phyloP scores from a whole-genome alignment of 2,113 vertebrate genomes.

The Neodon shergylaensis region DNA sequence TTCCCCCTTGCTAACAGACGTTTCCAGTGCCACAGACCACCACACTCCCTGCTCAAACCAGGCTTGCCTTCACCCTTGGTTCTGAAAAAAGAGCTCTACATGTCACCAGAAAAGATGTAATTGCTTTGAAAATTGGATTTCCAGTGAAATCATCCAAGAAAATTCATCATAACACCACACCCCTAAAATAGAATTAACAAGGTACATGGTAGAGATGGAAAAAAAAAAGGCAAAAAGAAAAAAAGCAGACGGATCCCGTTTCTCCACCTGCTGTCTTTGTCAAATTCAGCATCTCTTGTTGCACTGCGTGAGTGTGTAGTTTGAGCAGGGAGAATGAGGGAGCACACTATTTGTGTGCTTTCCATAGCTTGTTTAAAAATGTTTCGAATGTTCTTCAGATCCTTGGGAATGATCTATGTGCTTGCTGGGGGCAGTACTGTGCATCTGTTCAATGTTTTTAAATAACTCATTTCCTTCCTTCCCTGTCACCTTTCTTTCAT shows the following conservation, averaged over 20 bases:
- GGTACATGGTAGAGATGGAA: neutral
- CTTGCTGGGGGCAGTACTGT: conserved; percentile 59
- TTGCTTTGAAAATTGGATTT: conserved; percentile 38
- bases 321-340: conserved; percentile 4
- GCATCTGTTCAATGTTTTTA: conserved; percentile 64
- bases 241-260: neutral
- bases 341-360: conserved; percentile 23
- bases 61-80: neutral
- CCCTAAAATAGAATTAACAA: conserved; percentile 28
- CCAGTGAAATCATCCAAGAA: conserved; percentile 11
- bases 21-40: neutral
- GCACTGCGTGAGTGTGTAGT: neutral
- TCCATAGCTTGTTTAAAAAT: conserved; percentile 6
- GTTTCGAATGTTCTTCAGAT: conserved; percentile 18
- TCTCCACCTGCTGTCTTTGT: neutral
- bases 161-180: neutral
- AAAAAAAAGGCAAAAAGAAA: too few relatives aligned
- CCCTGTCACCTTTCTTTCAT: conserved; percentile 72
- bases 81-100: neutral
- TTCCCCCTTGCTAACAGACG: neutral
- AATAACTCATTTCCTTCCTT: conserved; percentile 74
- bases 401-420: conserved; percentile 67
- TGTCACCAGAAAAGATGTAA: neutral
- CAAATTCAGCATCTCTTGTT: neutral
- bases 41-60: conserved; percentile 4